A percentile compares a stretch with the other conserved stretches of the same genome.
Evolutionary conservation across 2,113 vertebrate genomes (phyloP).

Genomic region (Semnornis frantzii): DNA sequence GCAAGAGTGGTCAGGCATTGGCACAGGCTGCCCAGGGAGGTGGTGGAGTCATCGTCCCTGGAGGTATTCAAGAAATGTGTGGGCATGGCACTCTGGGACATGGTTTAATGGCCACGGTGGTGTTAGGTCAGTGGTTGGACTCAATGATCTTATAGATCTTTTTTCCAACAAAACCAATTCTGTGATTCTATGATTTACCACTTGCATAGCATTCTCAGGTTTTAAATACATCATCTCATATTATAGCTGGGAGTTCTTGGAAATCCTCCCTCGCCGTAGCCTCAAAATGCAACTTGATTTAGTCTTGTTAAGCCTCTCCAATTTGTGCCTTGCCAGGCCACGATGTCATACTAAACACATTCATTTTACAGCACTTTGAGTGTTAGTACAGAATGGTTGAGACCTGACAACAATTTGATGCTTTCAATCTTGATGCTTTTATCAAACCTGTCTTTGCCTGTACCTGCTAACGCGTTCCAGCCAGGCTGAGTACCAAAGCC

Average conservation of each 20-base stretch:
- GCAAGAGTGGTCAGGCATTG: neutral
- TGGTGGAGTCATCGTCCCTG: too few relatives aligned
- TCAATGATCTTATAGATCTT: too few relatives aligned
- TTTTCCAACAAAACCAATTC: too few relatives aligned
- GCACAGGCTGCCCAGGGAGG: too few relatives aligned
- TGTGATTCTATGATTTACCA: fast-evolving
- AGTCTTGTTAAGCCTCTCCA: neutral
- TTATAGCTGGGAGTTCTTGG: neutral
- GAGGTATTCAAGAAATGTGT: too few relatives aligned
- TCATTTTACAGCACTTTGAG: neutral
- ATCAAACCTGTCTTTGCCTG: neutral
- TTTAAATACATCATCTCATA: neutral
- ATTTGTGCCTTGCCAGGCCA: neutral
- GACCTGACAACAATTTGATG: neutral
- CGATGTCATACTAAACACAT: neutral
- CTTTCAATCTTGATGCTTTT: neutral
- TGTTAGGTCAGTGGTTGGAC: too few relatives aligned
- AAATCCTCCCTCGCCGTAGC: neutral
- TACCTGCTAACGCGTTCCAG: neutral
- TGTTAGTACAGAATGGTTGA: fast-evolving
- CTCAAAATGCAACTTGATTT: neutral
- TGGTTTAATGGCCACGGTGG: too few relatives aligned
- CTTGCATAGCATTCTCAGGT: fast-evolving
- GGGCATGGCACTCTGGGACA: too few relatives aligned
- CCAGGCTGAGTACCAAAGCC: neutral